Base-by-base conservation (phyloP, 2,888 invertebrate genomes). In the Lithodes maja region DNA sequence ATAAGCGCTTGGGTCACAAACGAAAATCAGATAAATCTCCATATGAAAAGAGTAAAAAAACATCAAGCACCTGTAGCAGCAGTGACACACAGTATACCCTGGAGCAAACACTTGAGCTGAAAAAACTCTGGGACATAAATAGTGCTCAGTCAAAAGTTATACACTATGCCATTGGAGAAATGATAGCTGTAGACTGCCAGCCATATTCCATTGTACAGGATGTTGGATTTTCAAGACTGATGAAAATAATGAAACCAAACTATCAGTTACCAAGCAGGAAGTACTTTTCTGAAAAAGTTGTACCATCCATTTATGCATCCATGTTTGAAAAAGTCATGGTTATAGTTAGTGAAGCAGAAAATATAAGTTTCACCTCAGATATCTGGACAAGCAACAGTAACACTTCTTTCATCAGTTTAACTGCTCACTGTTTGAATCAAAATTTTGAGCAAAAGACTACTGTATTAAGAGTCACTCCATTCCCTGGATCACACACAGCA, bases 161-260 rank as follows among this genome's bases (percentile, higher is more conserved):
- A 52, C 78, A 78, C 78, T 78, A 78, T 49, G 78, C 78, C 12
- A 78, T 78, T 49, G 78, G 78, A 3, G 78, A 78, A 78, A 78
- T 78, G 53, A 78, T 78, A 9, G 78, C 78, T 52, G 50, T 78
- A 52, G 78, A 54, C 77, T 78, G 5, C 3, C 85, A 77, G 78
- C 85, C 85, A 54, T 85, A 54, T 17, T 85, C 85, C 33, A 85
- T 85, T 33, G 79, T 85, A 17, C 78, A 79, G 61, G 85, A 53
- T 78, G 61, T 54, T 55, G 85, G 77, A 55, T 79, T 85, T 77
- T 33, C 12, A 33, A 85, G 85, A 3, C 77, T 77, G n/a, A 52
- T 78, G 78, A 78, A 78, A 78, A 49, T 9, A 52, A 3, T 78
- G 9, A 78, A 78, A 78, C 78, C 85, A 52, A 78, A 78, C 78